Evolutionary conservation across 1,140 invertebrate species (phyloP).

Genomic region (Metaphire vulgaris): DNA sequence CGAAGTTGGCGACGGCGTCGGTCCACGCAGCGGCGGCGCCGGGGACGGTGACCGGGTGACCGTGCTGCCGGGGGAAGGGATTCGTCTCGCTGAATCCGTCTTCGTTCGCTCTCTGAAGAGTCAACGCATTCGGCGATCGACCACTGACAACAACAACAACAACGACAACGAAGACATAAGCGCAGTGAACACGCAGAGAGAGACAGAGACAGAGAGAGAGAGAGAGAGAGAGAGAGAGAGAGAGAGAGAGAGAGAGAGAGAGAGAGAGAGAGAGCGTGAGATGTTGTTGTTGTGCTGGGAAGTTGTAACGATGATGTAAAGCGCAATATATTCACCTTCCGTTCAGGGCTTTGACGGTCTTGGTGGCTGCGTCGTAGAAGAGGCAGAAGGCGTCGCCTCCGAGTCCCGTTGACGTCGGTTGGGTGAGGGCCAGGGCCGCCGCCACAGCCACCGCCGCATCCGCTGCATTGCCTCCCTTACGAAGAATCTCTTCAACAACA

Average conservation of each 20-base stretch:
- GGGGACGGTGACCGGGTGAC: conserved; percentile 46
- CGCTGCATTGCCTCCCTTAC: conserved; percentile 53
- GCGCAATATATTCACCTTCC: conserved; percentile 44
- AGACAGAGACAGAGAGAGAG: no score
- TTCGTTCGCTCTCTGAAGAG: conserved; percentile 33
- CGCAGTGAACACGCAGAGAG: background rate
- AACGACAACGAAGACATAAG: background rate
- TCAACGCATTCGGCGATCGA: conserved; percentile 34
- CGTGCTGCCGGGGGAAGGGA: conserved; percentile 38
- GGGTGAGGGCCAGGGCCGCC: conserved; percentile 49
- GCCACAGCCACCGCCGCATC: conserved; percentile 54
- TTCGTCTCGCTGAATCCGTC: conserved; percentile 34
- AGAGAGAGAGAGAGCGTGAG: no score
- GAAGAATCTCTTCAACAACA: conserved; percentile 43
- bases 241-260: no score
- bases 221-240: no score
- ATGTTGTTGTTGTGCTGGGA: no score
- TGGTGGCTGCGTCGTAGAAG: conserved; percentile 45
- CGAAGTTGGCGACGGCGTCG: conserved; percentile 43
- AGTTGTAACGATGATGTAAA: no score
- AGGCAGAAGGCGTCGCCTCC: conserved; percentile 53
- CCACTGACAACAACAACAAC: conserved; percentile 35
- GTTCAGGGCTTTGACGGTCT: conserved; percentile 42
- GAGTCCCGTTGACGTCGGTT: conserved; percentile 51
- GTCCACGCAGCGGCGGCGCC: conserved; percentile 46